Conservation (phyloP, 2,888 invertebrate genomes). For the Paralinhomoeus sp. region DNA sequence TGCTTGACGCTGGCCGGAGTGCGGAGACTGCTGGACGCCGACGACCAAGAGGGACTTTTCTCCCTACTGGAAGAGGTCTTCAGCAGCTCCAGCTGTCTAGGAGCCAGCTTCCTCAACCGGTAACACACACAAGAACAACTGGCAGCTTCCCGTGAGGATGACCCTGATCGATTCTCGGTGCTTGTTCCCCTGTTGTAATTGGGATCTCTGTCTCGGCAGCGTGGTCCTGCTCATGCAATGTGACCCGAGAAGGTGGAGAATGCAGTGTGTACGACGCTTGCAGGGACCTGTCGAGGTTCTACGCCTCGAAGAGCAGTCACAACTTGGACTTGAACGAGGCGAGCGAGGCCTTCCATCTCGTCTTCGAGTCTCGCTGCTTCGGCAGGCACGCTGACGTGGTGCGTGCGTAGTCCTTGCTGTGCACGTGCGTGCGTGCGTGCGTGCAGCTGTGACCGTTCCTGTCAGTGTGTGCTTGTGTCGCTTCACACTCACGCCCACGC, state of each 20-base stretch:
- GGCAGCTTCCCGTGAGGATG: too few relatives aligned
- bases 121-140: too few relatives aligned
- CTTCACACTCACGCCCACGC: not conserved
- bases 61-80: slow-evolving; percentile 62
- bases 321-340: slow-evolving; percentile 46
- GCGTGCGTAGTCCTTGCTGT: not conserved
- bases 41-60: slow-evolving; percentile 15
- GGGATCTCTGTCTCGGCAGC: too few relatives aligned
- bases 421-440: too few relatives aligned
- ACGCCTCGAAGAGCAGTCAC: slow-evolving; percentile 34
- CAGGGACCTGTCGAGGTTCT: not conserved
- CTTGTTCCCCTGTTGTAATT: not conserved
- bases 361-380: slow-evolving; percentile 14
- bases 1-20: too few relatives aligned
- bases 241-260: not conserved
- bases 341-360: slow-evolving; percentile 38
- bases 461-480: too few relatives aligned
- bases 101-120: slow-evolving; percentile 52
- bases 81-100: slow-evolving; percentile 58
- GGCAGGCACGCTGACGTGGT: slow-evolving; percentile 11
- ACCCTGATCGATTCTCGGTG: too few relatives aligned
- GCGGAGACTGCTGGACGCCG: too few relatives aligned
- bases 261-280: not conserved
- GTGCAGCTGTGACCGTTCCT: too few relatives aligned
- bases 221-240: too few relatives aligned